Evolutionary conservation across 2,113 vertebrate genomes (phyloP), one percentile per base, ranked within the genome.

Genomic region (Amblyopsis rosae): DNA sequence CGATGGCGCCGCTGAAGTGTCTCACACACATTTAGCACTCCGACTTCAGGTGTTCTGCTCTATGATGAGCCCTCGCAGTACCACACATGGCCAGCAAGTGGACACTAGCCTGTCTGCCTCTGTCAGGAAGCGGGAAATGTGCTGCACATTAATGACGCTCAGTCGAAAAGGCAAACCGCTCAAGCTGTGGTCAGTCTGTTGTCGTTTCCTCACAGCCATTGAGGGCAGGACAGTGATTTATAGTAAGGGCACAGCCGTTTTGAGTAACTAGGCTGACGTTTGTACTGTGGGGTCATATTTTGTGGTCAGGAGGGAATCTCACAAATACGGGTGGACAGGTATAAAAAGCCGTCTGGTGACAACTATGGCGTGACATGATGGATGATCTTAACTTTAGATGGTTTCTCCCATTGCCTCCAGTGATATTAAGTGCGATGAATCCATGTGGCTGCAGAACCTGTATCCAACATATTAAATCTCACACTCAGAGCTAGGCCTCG

Each of bases 1-100:
- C 66, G 59, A 74, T 72, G 71, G 60, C 47, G 5, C 55, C 73
- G 46, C 35, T 33, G n/a, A 50, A 19, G 33, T 66, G 62, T 75
- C 67, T 49, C 69, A 12, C 73, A 51, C 72, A 67, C 54, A 72
- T 79, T 84, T 70, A 60, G 60, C 75, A 41, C 41, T 6, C 35
- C 32, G 12, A 4, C 67, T 53, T 59, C 19, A 62, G 59, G 49
- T 12, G 41, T 50, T 60, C 59, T n/a, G 15, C 62, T 70, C 46
- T 16, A 8, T 0, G 56, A 54, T 54, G 62, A 76, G 76, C 49
- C 65, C 49, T 56, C 6, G n/a, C 66, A 71, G 53, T 81, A 80
- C 33, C 64, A 54, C 75, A 87, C 68, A 53, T 79, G 78, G 73
- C 58, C 69, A 62, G 70, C 80, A 87, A 83, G 85, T 87, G 85